Conservation (phyloP, 2,888 invertebrate species). For the Gymnoscelis rufifasciata region DNA sequence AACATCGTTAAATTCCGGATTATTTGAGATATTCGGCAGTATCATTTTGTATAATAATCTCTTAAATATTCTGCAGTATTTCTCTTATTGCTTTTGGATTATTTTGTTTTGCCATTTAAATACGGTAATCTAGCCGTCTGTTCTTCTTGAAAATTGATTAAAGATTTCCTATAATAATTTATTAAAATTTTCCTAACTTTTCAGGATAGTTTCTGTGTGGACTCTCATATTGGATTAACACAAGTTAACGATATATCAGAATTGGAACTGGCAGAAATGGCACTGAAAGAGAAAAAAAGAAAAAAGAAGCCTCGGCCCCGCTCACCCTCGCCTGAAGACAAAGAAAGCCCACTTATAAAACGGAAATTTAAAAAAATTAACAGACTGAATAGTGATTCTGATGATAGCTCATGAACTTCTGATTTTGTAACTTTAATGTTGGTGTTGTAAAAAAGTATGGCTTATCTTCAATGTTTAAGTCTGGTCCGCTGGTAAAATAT, state of each 20-base stretch:
- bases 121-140: too few relatives aligned
- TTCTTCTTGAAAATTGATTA: too few relatives aligned
- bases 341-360: conserved; percentile 54
- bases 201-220: conserved; percentile 83
- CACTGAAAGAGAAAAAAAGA: conserved; percentile 57
- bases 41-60: too few relatives aligned
- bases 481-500: too few relatives aligned
- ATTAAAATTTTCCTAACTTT: conserved; percentile 15
- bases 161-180: too few relatives aligned
- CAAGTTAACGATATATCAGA: conserved; percentile 71
- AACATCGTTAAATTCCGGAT: too few relatives aligned
- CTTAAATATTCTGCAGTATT: too few relatives aligned
- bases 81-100: too few relatives aligned
- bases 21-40: too few relatives aligned
- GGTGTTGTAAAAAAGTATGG: too few relatives aligned
- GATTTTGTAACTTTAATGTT: neutral
- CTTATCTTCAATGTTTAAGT: too few relatives aligned
- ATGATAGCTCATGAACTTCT: conserved; percentile 44
- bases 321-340: conserved; percentile 23
- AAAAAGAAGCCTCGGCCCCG: conserved; percentile 33
- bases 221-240: conserved; percentile 75
- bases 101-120: too few relatives aligned
- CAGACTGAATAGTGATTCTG: conserved; percentile 67
- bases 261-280: conserved; percentile 82
- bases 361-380: conserved; percentile 46